These are phyloP conservation scores for Catharus minimus DNA, from an alignment of 2,113 vertebrate species.

Conservation along the genomic window DNA sequence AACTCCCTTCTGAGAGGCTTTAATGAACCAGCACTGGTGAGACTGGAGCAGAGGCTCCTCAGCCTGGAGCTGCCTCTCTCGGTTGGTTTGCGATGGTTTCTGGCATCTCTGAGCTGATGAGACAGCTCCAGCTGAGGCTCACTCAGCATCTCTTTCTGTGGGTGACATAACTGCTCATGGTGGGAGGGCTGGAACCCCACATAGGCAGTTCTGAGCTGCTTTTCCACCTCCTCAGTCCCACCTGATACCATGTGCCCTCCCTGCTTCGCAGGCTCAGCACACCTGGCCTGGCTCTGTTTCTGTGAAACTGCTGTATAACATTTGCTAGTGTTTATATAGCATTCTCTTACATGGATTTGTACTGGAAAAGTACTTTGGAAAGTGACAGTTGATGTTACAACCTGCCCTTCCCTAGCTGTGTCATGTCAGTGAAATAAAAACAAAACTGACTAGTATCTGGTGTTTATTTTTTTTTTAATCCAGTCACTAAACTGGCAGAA, in stretches of 20 bases:
- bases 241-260: not conserved
- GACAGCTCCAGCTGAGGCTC: not conserved
- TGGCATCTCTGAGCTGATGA: not conserved
- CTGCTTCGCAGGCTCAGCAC: not conserved
- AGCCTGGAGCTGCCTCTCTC: not conserved
- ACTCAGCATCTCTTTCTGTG: not conserved
- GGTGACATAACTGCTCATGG: not conserved
- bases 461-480: not conserved
- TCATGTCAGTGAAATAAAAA: not conserved
- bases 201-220: not conserved
- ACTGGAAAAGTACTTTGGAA: not conserved
- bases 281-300: not conserved
- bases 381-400: not conserved
- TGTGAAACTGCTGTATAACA: not conserved
- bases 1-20: not conserved
- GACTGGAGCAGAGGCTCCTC: not conserved
- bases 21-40: not conserved
- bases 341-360: not conserved
- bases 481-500: not conserved
- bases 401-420: not conserved
- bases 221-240: not conserved
- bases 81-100: rapidly evolving
- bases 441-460: rapidly evolving
- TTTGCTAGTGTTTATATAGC: not conserved
- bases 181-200: not conserved